Conservation (phyloP, 2,113 vertebrate genomes). For the Paramisgurnus dabryanus region DNA sequence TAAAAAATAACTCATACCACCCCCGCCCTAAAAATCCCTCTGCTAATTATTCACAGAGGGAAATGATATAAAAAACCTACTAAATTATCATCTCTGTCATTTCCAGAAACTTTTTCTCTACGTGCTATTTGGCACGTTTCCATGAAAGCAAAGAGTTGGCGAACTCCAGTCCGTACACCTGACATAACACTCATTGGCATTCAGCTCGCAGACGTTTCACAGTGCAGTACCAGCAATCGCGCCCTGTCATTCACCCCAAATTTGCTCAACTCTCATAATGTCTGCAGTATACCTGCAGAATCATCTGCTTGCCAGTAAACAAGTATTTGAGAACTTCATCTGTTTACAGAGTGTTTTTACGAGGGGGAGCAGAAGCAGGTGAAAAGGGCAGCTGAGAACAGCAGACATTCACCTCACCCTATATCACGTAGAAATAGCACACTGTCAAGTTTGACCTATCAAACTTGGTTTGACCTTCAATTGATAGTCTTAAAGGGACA, state of each 20-base stretch:
- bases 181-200: slow-evolving; percentile 78
- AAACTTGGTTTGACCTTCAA: not conserved
- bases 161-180: slow-evolving; percentile 75
- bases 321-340: slow-evolving; percentile 46
- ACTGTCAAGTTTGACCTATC: not conserved
- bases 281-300: slow-evolving; percentile 60
- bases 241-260: slow-evolving; percentile 67
- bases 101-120: slow-evolving; percentile 51
- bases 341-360: slow-evolving; percentile 34
- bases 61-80: slow-evolving; percentile 38
- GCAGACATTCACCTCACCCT: slow-evolving; percentile 13
- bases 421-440: not conserved
- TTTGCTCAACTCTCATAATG: slow-evolving; percentile 67
- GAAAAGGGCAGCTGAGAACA: slow-evolving; percentile 49
- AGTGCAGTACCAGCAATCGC: slow-evolving; percentile 65
- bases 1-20: slow-evolving; percentile 26
- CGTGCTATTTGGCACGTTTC: slow-evolving; percentile 66
- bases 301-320: slow-evolving; percentile 61
- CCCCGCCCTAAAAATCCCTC: slow-evolving; percentile 15
- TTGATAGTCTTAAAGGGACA: not conserved
- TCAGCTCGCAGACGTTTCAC: slow-evolving; percentile 69
- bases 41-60: slow-evolving; percentile 59
- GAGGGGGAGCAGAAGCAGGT: slow-evolving; percentile 39
- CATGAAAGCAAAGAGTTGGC: slow-evolving; percentile 69
- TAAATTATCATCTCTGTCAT: slow-evolving; percentile 38